These are phyloP conservation scores for Phoeniculus purpureus DNA, from an alignment of 2,797 vertebrate species.

Conservation along the genomic window DNA sequence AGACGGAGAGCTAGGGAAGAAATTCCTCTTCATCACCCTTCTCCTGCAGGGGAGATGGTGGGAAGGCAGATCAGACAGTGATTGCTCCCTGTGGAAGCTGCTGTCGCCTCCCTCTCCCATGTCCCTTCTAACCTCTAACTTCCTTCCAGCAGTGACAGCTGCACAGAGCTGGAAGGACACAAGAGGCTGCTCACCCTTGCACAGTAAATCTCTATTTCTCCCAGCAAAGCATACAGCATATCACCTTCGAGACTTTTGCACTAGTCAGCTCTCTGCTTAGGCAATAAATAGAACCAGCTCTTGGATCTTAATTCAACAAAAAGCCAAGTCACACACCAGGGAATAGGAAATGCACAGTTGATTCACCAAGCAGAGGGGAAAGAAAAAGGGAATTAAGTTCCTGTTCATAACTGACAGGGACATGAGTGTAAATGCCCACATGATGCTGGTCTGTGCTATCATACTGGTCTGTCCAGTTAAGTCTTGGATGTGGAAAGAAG, in stretches of 20 bases:
- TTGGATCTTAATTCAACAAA: not conserved
- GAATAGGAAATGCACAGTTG: not conserved
- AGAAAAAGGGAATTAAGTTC: not conserved
- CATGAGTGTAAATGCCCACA: not conserved
- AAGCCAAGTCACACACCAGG: not conserved
- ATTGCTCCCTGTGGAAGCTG: not conserved
- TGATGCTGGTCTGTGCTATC: not conserved
- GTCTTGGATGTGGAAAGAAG: not conserved
- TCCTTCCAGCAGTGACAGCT: not conserved
- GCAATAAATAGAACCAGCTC: not conserved
- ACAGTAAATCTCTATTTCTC: not conserved
- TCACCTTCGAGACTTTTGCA: slow-evolving; percentile 15
- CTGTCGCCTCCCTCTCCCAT: not conserved
- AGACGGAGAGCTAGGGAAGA: not conserved
- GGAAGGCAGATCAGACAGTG: not conserved
- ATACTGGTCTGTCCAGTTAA: not conserved
- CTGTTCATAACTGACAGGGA: not conserved
- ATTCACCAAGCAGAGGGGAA: not conserved
- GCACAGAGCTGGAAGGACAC: not conserved
- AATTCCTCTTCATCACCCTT: not conserved
- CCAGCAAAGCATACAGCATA: not conserved
- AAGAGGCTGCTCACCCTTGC: not conserved
- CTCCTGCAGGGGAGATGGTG: not conserved
- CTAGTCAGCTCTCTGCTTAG: not conserved
- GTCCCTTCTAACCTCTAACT: not conserved